Percentiles rank a stretch among this genome's conserved stretches.
Conservation (phyloP, 2,888 invertebrate species). For the Diogma glabrata region DNA sequence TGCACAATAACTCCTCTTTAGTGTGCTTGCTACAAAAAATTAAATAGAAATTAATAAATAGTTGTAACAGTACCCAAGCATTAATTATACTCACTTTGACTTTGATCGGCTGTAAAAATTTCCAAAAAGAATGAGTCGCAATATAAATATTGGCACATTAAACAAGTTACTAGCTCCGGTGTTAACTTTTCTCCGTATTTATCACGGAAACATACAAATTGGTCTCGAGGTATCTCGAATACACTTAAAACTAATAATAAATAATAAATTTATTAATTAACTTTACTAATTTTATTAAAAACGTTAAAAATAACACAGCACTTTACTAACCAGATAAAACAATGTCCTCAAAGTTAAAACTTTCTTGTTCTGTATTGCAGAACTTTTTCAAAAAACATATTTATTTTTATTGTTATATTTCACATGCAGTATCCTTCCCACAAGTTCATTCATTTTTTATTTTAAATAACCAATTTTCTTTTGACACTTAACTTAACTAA, state of each 20-base stretch:
- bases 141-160: neutral
- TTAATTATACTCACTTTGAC: too few species aligned
- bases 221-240: neutral
- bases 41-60: too few species aligned
- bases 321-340: neutral
- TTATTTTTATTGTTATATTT: neutral
- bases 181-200: neutral
- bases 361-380: neutral
- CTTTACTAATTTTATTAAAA: too few species aligned
- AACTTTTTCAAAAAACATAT: neutral
- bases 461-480: too few species aligned
- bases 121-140: too few species aligned
- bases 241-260: neutral
- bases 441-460: neutral
- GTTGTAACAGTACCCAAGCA: too few species aligned
- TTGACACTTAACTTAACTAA: too few species aligned
- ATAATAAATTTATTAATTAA: neutral
- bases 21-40: neutral
- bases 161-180: neutral
- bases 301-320: too few species aligned
- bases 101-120: too few species aligned
- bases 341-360: neutral
- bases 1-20: neutral
- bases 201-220: neutral
- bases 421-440: neutral